Evolutionary conservation across 2,888 invertebrate species (phyloP).

Genomic region (Tetranychus piercei): DNA sequence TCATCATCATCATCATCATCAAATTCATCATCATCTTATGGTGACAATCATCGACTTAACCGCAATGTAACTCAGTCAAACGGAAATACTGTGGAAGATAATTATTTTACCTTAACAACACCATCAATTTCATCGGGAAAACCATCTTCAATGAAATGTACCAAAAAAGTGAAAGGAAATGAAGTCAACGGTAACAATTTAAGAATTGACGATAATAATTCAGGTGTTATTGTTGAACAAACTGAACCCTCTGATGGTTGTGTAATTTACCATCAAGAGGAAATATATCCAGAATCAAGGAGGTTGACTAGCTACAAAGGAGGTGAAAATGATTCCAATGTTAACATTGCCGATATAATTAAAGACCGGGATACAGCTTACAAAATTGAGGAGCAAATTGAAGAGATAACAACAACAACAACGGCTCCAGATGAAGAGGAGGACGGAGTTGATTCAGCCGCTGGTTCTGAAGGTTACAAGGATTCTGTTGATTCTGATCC

Average conservation of each 20-base stretch:
- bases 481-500: background rate
- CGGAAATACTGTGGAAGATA: background rate
- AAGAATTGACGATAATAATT: background rate
- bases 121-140: background rate
- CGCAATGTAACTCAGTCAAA: background rate
- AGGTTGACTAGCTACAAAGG: background rate
- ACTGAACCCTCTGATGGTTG: background rate
- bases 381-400: conserved; percentile 9
- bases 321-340: background rate
- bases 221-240: background rate
- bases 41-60: no score
- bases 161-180: background rate
- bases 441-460: background rate
- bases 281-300: background rate
- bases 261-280: background rate
- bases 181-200: background rate
- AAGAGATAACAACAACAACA: conserved; percentile 4
- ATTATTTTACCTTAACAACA: background rate
- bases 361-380: background rate
- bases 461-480: background rate
- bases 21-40: no score
- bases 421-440: background rate
- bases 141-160: background rate
- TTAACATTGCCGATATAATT: background rate
- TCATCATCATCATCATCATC: no score